Evolutionary conservation across 2,888 invertebrate genomes (phyloP).

Genomic region (Sphinx pinastri): DNA sequence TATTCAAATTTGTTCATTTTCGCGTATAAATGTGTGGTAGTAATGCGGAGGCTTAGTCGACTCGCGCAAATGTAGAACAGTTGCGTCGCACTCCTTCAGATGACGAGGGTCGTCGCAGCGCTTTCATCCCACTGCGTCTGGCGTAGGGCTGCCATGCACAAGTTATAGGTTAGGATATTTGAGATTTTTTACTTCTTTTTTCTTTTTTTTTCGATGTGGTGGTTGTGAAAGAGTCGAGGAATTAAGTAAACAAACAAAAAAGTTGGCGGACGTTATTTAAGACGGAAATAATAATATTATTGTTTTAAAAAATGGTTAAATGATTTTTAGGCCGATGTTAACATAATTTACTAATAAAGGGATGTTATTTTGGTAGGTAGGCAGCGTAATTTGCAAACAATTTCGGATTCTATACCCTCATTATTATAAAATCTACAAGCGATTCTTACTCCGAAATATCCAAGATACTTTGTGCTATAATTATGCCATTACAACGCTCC

Average conservation of each 20-base stretch:
- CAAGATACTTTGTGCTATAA: conserved; percentile 5
- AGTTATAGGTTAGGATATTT: not conserved
- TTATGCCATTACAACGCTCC: not conserved
- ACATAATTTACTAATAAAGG: not conserved
- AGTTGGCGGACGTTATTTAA: too few species aligned
- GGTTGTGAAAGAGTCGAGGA: too few species aligned
- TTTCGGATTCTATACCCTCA: not conserved
- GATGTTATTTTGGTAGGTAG: not conserved
- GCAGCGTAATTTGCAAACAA: not conserved
- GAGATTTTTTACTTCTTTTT: not conserved
- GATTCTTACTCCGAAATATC: conserved; percentile 2
- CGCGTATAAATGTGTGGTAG: conserved; percentile 11
- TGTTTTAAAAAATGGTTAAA: not conserved
- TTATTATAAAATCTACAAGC: conserved; percentile 12
- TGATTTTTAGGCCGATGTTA: not conserved
- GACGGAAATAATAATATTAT: too few species aligned
- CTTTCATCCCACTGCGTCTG: conserved; percentile 58
- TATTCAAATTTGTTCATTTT: conserved; percentile 16
- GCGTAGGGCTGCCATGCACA: conserved; percentile 50
- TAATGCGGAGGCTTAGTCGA: conserved; percentile 36
- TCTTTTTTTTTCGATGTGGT: too few species aligned
- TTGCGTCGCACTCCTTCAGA: conserved; percentile 59
- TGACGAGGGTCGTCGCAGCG: conserved; percentile 69
- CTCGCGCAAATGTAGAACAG: conserved; percentile 59
- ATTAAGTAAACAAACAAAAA: too few species aligned